phyloP scores from a whole-genome alignment of 2,113 vertebrate genomes.

The Irena cyanogastra region DNA sequence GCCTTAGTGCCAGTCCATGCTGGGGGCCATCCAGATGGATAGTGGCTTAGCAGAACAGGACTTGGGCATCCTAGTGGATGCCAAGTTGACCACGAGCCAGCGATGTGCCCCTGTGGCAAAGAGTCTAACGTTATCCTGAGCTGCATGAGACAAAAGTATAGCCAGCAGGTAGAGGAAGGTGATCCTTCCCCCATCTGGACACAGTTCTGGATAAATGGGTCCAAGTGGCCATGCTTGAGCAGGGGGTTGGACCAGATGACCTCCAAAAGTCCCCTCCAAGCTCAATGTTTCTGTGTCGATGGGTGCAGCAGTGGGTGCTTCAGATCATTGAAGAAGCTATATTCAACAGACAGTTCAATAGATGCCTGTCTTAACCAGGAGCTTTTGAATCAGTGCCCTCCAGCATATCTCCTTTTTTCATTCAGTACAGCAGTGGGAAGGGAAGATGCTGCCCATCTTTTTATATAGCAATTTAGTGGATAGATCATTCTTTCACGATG shows the following conservation, averaged over 20 bases:
- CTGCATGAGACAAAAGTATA: neutral
- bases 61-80: neutral
- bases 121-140: neutral
- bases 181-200: neutral
- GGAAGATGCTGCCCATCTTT: neutral
- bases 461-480: neutral
- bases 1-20: neutral
- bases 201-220: neutral
- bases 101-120: neutral
- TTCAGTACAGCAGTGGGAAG: neutral
- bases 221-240: neutral
- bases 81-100: neutral
- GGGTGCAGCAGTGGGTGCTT: neutral
- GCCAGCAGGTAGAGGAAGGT: neutral
- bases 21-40: neutral
- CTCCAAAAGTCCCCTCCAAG: neutral
- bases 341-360: neutral
- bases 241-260: neutral
- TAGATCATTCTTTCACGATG: neutral
- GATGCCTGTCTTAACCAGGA: neutral
- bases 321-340: neutral
- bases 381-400: neutral
- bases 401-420: neutral
- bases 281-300: neutral
- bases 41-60: neutral